Evolutionary conservation across 2,797 vertebrate species (phyloP), one percentile per base, ranked within the genome.

Genomic region (Scyliorhinus canicula): DNA sequence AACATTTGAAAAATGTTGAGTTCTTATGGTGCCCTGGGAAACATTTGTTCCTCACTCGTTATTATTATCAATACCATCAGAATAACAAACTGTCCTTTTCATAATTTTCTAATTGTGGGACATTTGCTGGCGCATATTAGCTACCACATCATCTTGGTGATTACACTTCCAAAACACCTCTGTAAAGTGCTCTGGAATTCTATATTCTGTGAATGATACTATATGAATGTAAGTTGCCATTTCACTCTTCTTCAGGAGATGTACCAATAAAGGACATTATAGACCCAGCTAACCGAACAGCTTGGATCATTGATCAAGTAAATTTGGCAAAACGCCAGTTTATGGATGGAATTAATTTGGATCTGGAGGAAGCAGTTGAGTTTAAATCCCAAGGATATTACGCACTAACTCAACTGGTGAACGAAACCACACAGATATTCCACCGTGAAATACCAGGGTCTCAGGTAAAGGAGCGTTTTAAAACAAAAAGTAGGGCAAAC

Each of bases 261-360:
- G 97, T 99, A 14, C 96, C 95, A 28, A 96, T 99, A 67, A 95
- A 97, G 88, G 95, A 97, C 95, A 97, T 99, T n/a, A 96, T 98
- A 96, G 97, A 99, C 96, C 97, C 97, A 95, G 95, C 95, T 67
- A 98, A 98, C 95, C 98, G 99, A 97, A 97, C 97, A 26, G 96
- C 96, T 0, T 99, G 99, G 99, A 98, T 99, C 97, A 96, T 95
- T 26, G 96, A 97, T 65, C 97, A 98, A 95, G 96, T 99, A 95
- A 95, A 96, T 50, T 96, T 99, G 96, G 98, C 98, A 86, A 98
- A 98, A 97, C 96, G 85, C 0, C 99, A 99, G 95, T 98, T 98
- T 95, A 98, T 99, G 99, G 99, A 99, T 96, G 99, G 99, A 93
- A 99, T 99, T 97, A 99, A 99, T 96, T 96, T 99, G 93, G 99